Evolutionary conservation across 1,140 invertebrate genomes (phyloP).

Genomic region (Caenorhabditis remanei): DNA sequence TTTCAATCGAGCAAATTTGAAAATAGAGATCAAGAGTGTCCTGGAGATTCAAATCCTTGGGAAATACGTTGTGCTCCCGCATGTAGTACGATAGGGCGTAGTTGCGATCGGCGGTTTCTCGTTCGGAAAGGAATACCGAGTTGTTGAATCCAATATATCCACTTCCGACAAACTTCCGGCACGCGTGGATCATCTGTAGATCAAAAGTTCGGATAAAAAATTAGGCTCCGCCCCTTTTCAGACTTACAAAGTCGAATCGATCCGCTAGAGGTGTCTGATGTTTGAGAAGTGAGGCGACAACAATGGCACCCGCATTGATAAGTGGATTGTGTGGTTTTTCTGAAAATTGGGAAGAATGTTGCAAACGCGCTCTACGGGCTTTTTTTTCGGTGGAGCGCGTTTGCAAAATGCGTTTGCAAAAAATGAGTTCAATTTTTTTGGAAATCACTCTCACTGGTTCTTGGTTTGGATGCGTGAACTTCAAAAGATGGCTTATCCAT

Average conservation of each 20-base stretch:
- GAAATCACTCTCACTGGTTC: neutral
- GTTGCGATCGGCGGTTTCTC: conserved; percentile 90
- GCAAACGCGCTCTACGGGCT: too few relatives aligned
- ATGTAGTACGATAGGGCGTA: conserved; percentile 97
- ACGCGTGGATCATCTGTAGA: conserved; percentile 37
- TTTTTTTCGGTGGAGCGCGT: too few relatives aligned
- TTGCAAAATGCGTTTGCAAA: too few relatives aligned
- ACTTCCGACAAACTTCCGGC: conserved; percentile 56
- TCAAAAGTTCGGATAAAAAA: too few relatives aligned
- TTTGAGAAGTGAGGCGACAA: conserved; percentile 89
- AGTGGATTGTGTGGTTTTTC: conserved; percentile 98
- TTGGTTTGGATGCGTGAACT: neutral
- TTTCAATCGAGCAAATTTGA: conserved; percentile 91
- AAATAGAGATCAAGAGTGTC: conserved; percentile 98
- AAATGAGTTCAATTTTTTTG: conserved; percentile 4
- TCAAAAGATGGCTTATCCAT: neutral
- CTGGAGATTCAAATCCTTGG: conserved; percentile 78
- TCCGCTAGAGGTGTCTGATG: conserved; percentile 56
- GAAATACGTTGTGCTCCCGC: conserved; percentile 86
- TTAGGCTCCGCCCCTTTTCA: too few relatives aligned
- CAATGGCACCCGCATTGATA: conserved; percentile 95
- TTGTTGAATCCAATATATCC: conserved; percentile 95
- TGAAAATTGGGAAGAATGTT: conserved; percentile 77
- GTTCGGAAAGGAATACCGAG: conserved; percentile 91
- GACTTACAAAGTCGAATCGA: conserved; percentile 67